These are phyloP conservation scores for Tragulus kanchil DNA, from an alignment of 2,113 vertebrate species.

Conservation along the genomic window DNA sequence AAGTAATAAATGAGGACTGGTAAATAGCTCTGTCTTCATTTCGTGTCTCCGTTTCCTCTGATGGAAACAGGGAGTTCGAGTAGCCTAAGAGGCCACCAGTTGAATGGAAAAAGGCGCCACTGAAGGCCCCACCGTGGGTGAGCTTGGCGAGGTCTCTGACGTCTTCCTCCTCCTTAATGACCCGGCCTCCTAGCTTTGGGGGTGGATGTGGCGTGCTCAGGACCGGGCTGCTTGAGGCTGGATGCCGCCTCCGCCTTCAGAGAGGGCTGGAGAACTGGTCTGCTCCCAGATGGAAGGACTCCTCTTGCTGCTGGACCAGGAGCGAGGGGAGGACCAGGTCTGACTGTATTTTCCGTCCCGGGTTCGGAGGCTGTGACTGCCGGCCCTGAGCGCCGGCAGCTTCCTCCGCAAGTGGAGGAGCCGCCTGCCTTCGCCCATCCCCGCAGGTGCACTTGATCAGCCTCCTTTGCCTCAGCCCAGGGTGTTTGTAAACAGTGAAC, in stretches of 20 bases:
- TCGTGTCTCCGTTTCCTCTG: background rate
- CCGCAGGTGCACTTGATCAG: background rate
- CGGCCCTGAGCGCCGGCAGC: background rate
- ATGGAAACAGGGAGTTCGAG: background rate
- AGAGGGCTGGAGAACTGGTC: background rate
- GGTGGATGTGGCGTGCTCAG: fast-evolving
- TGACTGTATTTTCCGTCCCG: background rate
- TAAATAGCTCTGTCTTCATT: background rate
- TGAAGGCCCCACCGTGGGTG: background rate
- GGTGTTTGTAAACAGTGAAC: conserved; percentile 66
- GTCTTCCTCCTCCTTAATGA: background rate
- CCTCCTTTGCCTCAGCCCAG: background rate
- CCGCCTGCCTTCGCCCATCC: fast-evolving
- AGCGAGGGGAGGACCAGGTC: background rate
- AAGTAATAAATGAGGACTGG: background rate
- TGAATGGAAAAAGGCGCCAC: background rate
- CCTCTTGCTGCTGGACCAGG: background rate
- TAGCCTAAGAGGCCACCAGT: background rate
- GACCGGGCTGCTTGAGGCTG: too few species aligned
- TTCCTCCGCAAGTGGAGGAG: background rate
- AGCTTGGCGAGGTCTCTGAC: background rate
- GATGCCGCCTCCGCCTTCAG: background rate
- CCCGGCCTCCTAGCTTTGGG: background rate
- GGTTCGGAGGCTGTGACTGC: background rate
- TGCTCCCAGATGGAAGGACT: background rate